phyloP scores from a whole-genome alignment of 2,113 vertebrate genomes.

The Hyperopisus bebe region DNA sequence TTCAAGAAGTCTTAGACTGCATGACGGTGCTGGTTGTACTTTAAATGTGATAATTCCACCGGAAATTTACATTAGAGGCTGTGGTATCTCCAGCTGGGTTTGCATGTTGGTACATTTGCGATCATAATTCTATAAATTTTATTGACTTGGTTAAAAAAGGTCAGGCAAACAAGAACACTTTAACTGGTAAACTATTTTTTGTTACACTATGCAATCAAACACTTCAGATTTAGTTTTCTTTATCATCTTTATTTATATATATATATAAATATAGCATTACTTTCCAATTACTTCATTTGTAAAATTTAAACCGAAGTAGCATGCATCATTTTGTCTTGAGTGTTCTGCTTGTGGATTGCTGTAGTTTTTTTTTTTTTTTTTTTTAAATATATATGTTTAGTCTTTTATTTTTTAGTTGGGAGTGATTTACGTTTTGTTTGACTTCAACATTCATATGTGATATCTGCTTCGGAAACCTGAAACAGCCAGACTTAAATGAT shows the following conservation, averaged over 20 bases:
- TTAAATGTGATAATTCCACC: not conserved
- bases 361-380: not conserved
- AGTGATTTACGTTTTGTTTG: not conserved
- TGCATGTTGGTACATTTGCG: not conserved
- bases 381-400: not conserved
- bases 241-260: not conserved
- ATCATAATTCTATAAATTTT: not conserved
- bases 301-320: not conserved
- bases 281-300: constrained; percentile 8
- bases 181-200: not conserved
- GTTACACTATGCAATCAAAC: constrained; percentile 26
- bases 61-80: not conserved
- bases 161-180: constrained; percentile 15
- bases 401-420: not conserved
- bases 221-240: constrained; percentile 1
- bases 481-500: not conserved
- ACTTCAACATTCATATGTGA: not conserved
- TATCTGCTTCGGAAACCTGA: constrained; percentile 4
- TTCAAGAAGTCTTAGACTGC: not conserved
- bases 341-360: constrained; percentile 33
- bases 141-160: not conserved
- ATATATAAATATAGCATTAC: constrained; percentile 13
- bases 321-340: constrained; percentile 37
- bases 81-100: not conserved
- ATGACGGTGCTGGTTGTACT: not conserved